Percentiles rank a stretch among this genome's conserved stretches.
Conservation (phyloP, 2,113 vertebrate genomes). For the Cariama cristata region DNA sequence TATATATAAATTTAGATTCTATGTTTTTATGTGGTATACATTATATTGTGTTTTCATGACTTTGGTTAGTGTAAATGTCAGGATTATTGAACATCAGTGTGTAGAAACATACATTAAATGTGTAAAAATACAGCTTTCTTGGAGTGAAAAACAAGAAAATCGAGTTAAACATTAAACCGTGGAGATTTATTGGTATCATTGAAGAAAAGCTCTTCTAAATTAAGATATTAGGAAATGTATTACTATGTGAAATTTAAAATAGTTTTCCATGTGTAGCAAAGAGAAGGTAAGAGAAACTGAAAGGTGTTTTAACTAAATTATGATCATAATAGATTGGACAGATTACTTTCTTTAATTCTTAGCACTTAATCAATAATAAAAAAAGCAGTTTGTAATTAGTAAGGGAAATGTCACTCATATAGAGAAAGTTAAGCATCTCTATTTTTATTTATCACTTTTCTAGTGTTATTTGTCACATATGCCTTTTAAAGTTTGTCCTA, state of each 20-base stretch:
- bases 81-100: not conserved
- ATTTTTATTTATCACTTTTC: conserved; percentile 25
- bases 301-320: conserved; percentile 34
- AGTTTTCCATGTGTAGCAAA: conserved; percentile 10
- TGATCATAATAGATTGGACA: conserved; percentile 14
- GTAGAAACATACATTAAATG: conserved; percentile 46
- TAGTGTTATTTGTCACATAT: conserved; percentile 1
- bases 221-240: conserved; percentile 40
- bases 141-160: not conserved
- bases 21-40: not conserved
- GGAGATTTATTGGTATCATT: conserved; percentile 28
- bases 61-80: conserved; percentile 10
- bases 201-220: conserved; percentile 55
- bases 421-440: conserved; percentile 20
- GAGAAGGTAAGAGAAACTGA: conserved; percentile 1
- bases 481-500: conserved; percentile 14
- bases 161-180: conserved; percentile 13
- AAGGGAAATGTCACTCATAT: conserved; percentile 6
- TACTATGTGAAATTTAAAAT: conserved; percentile 21
- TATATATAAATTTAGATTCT: conserved; percentile 18
- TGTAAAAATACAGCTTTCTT: conserved; percentile 10
- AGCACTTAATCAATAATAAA: conserved; percentile 54
- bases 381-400: conserved; percentile 39
- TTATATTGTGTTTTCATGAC: conserved; percentile 27
- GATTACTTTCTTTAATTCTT: conserved; percentile 45